These are phyloP conservation scores for Thunnus thynnus DNA, from an alignment of 2,113 vertebrate genomes.

Conservation along the genomic window DNA sequence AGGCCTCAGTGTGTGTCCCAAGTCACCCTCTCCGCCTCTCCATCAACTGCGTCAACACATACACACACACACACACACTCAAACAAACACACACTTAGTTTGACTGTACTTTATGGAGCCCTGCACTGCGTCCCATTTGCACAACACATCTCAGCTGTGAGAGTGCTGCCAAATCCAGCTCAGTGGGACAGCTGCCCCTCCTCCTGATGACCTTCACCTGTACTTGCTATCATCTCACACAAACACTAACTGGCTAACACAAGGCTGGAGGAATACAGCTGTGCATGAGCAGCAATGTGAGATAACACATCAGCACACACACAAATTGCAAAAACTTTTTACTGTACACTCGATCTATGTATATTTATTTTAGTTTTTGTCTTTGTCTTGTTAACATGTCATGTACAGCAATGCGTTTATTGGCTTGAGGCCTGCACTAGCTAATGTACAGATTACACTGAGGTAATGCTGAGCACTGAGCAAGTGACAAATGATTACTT, in stretches of 20 bases:
- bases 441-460: slow-evolving; percentile 23
- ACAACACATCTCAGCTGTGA: slow-evolving; percentile 40
- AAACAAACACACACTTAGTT: slow-evolving; percentile 27
- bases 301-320: slow-evolving; percentile 10
- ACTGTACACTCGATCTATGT: background rate
- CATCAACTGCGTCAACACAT: slow-evolving; percentile 9
- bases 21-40: slow-evolving; percentile 22
- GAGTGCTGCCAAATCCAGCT: slow-evolving; percentile 63
- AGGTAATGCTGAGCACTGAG: slow-evolving; percentile 46
- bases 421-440: background rate
- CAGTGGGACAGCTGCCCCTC: slow-evolving; percentile 52
- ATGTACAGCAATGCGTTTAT: background rate
- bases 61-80: slow-evolving; percentile 29
- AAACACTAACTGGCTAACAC: slow-evolving; percentile 22
- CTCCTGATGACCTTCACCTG: slow-evolving; percentile 73
- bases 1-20: slow-evolving; percentile 33
- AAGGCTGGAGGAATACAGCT: background rate
- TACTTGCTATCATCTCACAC: slow-evolving; percentile 42
- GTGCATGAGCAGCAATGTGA: background rate
- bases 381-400: background rate
- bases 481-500: slow-evolving; percentile 53
- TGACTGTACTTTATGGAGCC: slow-evolving; percentile 33
- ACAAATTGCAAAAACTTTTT: background rate
- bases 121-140: slow-evolving; percentile 38
- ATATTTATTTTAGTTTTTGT: background rate